Evolutionary conservation across 2,797 vertebrate species (phyloP).

Genomic region (Anomalospiza imberbis): DNA sequence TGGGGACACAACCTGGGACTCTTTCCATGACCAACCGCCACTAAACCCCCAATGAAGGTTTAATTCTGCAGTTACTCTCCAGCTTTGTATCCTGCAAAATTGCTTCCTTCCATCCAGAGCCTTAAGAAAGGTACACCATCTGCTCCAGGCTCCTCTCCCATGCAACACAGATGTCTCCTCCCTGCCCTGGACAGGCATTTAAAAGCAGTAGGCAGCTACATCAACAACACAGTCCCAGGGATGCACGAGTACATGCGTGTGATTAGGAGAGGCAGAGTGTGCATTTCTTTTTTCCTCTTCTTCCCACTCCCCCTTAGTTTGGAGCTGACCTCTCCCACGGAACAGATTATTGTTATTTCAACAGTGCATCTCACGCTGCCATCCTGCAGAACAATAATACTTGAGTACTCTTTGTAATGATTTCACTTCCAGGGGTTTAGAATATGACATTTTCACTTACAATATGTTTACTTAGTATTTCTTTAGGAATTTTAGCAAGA

Average conservation of each 20-base stretch:
- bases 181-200: rapidly evolving
- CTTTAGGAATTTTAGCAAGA: slow-evolving; percentile 35
- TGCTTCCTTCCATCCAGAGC: background rate
- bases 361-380: background rate
- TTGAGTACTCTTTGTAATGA: background rate
- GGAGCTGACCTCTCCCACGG: slow-evolving; percentile 15
- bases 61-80: background rate
- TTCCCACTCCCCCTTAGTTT: background rate
- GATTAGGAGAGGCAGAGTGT: background rate
- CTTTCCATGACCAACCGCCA: rapidly evolving
- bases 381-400: background rate
- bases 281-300: background rate
- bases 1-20: background rate
- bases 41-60: background rate
- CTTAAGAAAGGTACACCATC: background rate
- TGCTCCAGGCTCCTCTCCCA: background rate
- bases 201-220: background rate
- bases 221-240: background rate
- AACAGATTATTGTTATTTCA: background rate
- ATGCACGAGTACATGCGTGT: background rate
- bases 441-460: background rate
- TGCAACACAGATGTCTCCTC: background rate
- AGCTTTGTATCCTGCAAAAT: slow-evolving; percentile 13
- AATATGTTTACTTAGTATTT: background rate
- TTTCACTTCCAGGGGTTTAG: background rate